Conservation (phyloP, 2,797 vertebrate species). For the Alectoris magna region DNA sequence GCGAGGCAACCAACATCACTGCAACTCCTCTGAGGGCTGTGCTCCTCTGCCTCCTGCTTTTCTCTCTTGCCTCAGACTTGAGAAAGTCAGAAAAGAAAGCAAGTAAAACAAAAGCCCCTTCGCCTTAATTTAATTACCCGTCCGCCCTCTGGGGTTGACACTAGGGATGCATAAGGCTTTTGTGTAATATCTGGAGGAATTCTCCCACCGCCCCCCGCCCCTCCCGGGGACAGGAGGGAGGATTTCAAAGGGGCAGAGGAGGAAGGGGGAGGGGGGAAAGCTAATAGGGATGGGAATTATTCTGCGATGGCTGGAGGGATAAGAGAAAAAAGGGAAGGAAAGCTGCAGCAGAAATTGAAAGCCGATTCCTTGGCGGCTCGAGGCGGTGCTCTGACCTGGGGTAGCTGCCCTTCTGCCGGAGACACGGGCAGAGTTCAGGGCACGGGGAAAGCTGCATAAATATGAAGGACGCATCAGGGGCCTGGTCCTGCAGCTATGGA, state of each 20-base stretch:
- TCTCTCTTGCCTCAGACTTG: constrained; percentile 71
- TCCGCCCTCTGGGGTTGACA: constrained; percentile 78
- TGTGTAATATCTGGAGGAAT: constrained; percentile 79
- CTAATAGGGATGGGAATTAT: constrained; percentile 75
- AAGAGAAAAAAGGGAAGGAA: constrained; percentile 71
- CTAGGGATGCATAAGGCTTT: constrained; percentile 82
- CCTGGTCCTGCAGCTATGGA: constrained; percentile 5
- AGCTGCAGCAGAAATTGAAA: constrained; percentile 78
- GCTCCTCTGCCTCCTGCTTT: constrained; percentile 62
- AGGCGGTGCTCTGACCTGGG: constrained; percentile 81
- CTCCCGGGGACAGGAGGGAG: constrained; percentile 73
- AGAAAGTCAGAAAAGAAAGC: constrained; percentile 67
- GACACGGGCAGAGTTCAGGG: constrained; percentile 63
- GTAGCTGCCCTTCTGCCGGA: constrained; percentile 76
- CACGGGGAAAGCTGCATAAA: constrained; percentile 74
- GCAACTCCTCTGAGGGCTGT: constrained; percentile 57
- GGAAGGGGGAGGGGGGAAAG: constrained; percentile 75
- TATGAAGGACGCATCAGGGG: constrained; percentile 49
- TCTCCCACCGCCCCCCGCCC: constrained; percentile 45
- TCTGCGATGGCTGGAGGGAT: constrained; percentile 72
- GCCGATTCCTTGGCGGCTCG: constrained; percentile 70
- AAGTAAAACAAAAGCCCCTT: constrained; percentile 77
- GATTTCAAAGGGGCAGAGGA: constrained; percentile 81
- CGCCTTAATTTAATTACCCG: constrained; percentile 83
- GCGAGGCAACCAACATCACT: background rate